Evolutionary conservation across 2,888 invertebrate species (phyloP), one percentile per base, ranked within the genome.

Genomic region (Dolichopus griseipennis): DNA sequence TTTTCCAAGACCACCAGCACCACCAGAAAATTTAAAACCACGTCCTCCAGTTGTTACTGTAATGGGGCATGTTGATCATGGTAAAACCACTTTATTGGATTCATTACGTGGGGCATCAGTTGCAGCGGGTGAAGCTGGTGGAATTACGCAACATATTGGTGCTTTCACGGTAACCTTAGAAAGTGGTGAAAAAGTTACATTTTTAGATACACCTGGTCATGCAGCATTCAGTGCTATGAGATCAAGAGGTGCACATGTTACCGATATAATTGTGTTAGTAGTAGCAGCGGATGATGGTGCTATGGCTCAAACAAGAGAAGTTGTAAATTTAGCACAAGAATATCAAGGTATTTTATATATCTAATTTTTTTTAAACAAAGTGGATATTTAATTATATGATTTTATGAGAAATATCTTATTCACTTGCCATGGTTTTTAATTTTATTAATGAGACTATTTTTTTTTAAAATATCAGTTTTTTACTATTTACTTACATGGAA

Each of bases 51-150:
- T 99, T 1, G 96, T 97, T 0, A 96, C 98, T 7, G 93, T 99
- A 65, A 99, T 99, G 98, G 99, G 99, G 0, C 99, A 99, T 81
- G 97, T 99, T 2, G 99, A 99, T 85, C 99, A 99, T 83, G 99
- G 99, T 5, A 98, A 99, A 85, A 99, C 99, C 3, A 98, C 98
- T 0, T 84, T 99, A 6, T 82, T 99, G 7, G 98, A 98, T 82
- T 85, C 93, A 0, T 81, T 98, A 41, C 83, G 97, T 66, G 87
- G 95, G 72, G 90, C 95, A 0, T 86, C 90, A 61, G 90, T 98
- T 4, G 97, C 95, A 0, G 90, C 90, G 61, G 85, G 89, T 52
- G 99, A 99, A 84, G 97, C 95, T 79, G 99, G 99, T 2, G 99
- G 99, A 21, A 99, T 99, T 71, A 99, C 99, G 0, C 99, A 99